Evolutionary conservation across 2,113 vertebrate species (phyloP).

Genomic region (Passer montanus): DNA sequence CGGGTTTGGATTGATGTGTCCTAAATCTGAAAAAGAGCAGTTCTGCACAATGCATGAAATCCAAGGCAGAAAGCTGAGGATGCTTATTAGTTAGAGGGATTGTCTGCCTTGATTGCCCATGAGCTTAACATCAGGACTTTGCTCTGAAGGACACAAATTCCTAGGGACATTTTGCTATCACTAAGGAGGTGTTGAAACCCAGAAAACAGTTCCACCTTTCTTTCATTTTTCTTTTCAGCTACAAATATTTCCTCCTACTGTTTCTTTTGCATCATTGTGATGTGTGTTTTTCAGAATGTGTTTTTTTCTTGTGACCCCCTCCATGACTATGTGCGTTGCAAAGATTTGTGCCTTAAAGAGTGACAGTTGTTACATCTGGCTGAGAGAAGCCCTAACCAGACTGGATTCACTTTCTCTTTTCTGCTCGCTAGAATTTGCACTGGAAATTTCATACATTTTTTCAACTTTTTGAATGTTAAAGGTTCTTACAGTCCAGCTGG

Average conservation of each 20-base stretch:
- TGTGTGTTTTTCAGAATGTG: background rate
- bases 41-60: background rate
- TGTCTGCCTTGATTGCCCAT: background rate
- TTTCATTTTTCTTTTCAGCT: background rate
- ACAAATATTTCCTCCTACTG: background rate
- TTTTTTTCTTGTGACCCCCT: background rate
- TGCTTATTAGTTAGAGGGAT: background rate
- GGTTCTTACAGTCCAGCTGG: fast-evolving
- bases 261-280: background rate
- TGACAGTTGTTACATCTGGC: background rate
- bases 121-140: background rate
- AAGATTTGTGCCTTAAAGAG: background rate
- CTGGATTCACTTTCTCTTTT: background rate
- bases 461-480: background rate
- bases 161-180: background rate
- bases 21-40: background rate
- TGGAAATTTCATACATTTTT: background rate
- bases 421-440: background rate
- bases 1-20: background rate
- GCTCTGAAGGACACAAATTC: background rate
- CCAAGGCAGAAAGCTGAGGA: background rate
- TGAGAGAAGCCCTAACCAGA: background rate
- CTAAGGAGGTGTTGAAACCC: background rate
- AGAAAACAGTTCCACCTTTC: background rate
- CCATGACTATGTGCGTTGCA: background rate